Evolutionary conservation across 2,888 invertebrate species (phyloP).

Genomic region (Chirona hameri): DNA sequence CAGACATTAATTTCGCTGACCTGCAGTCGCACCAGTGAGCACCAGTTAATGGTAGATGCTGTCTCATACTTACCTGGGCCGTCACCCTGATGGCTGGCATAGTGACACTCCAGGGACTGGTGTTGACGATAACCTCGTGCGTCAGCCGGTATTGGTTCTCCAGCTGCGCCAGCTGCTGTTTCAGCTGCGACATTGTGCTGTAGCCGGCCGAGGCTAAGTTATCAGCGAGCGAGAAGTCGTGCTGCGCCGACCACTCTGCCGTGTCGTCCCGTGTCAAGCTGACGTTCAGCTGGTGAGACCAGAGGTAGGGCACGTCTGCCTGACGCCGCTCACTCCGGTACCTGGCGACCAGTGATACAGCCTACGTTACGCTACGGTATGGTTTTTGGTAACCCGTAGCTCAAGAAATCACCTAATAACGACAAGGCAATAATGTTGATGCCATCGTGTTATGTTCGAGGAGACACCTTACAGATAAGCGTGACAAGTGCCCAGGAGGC

Average conservation of each 20-base stretch:
- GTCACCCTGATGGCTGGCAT: conserved; percentile 68
- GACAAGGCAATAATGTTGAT: no score
- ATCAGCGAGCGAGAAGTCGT: conserved; percentile 48
- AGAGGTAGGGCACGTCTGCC: conserved; percentile 56
- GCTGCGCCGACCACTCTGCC: conserved; percentile 62
- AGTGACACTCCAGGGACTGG: conserved; percentile 61
- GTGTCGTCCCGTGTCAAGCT: conserved; percentile 76
- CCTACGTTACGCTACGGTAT: no score
- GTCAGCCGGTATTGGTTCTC: conserved; percentile 64
- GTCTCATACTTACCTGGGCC: conserved; percentile 39
- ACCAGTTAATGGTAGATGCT: no score
- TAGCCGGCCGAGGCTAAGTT: conserved; percentile 53
- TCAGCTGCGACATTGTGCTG: conserved; percentile 62
- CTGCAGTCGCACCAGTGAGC: no score
- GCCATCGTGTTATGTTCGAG: no score
- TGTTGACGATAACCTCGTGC: conserved; percentile 67
- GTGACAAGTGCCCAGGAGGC: no score
- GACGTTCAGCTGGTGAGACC: conserved; percentile 63
- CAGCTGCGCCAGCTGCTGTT: conserved; percentile 60
- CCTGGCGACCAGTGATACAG: conserved; percentile 46
- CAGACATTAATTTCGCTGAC: no score
- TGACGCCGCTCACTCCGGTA: conserved; percentile 61
- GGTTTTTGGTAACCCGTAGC: no score
- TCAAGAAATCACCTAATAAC: no score
- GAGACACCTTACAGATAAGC: no score